phyloP scores from a whole-genome alignment of 2,113 vertebrate genomes.

The Solenodon paradoxus region DNA sequence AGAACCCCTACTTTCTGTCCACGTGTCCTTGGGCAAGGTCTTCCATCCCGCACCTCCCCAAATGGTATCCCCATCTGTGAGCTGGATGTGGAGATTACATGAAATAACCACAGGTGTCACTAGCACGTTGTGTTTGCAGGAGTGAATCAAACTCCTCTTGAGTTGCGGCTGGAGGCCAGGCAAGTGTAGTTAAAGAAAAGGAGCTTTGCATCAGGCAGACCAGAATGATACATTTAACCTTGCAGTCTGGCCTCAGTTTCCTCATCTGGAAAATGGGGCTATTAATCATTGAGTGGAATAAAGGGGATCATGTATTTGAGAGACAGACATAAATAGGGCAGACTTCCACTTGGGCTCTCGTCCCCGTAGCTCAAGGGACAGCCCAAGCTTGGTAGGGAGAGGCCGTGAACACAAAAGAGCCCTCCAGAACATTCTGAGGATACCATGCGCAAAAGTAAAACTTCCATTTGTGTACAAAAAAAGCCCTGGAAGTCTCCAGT shows the following conservation, averaged over 20 bases:
- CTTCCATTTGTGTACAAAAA: background rate
- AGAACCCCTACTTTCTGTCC: background rate
- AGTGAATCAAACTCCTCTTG: background rate
- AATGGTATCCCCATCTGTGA: background rate
- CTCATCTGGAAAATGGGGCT: background rate
- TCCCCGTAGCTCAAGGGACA: background rate
- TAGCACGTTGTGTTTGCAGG: background rate
- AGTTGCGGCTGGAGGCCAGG: background rate
- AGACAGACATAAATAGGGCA: background rate
- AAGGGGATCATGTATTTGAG: background rate
- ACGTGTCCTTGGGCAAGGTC: background rate
- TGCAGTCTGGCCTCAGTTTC: background rate
- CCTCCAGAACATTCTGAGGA: background rate
- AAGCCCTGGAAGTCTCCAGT: background rate
- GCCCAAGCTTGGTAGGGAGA: background rate
- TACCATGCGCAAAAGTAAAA: background rate
- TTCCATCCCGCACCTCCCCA: background rate
- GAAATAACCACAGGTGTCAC: background rate
- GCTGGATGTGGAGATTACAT: background rate
- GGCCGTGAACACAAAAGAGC: background rate
- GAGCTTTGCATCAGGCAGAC: background rate
- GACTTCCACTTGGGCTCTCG: background rate
- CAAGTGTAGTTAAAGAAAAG: rapidly evolving
- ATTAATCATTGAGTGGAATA: background rate
- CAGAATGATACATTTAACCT: background rate